Percentiles rank a stretch among this genome's conserved stretches.
Evolutionary conservation across 2,797 vertebrate genomes (phyloP).

Genomic region (Vireo griseus): DNA sequence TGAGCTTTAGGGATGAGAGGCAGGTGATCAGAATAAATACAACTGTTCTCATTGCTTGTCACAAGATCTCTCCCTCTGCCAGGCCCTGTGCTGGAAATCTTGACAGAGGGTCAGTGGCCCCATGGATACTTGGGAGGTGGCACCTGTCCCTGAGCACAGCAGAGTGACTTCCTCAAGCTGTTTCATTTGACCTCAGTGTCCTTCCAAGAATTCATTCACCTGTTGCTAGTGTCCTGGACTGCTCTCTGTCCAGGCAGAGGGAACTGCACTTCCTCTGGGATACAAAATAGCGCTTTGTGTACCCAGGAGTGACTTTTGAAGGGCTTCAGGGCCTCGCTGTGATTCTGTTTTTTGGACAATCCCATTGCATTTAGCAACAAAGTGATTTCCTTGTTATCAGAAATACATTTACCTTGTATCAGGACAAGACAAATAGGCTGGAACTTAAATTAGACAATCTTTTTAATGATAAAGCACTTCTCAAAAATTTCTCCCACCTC

Average conservation of each 20-base stretch:
- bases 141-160: neutral
- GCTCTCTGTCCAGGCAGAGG: neutral
- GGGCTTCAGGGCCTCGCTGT: neutral
- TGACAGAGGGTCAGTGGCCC: neutral
- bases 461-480: neutral
- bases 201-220: neutral
- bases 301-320: neutral
- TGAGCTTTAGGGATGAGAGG: neutral
- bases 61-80: neutral
- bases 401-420: neutral
- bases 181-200: neutral
- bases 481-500: neutral
- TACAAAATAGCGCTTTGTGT: neutral
- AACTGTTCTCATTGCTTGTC: neutral
- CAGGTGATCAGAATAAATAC: neutral
- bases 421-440: neutral
- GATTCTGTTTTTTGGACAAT: neutral
- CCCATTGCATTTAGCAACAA: neutral
- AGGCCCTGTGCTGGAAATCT: neutral
- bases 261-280: neutral
- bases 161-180: neutral
- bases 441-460: neutral
- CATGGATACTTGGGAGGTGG: fast-evolving
- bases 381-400: neutral
- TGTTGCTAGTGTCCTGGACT: neutral